Evolutionary conservation across 2,797 vertebrate species (phyloP).

Genomic region (Peromyscus melanophrys): DNA sequence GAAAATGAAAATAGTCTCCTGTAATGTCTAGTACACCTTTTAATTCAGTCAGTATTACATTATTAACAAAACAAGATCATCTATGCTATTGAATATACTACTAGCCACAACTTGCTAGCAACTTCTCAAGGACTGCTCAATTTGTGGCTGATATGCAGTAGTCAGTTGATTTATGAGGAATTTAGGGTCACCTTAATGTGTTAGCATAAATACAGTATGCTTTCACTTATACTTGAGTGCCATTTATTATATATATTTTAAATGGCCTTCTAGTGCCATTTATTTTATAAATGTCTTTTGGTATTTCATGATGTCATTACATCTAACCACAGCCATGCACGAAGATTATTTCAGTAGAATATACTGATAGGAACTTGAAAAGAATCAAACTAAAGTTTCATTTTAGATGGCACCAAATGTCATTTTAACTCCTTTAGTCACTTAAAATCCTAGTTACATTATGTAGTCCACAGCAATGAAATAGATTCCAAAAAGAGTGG

Average conservation of each 20-base stretch:
- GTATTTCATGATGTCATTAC: neutral
- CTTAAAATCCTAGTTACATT: constrained; percentile 18
- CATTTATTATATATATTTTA: neutral
- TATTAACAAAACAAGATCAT: neutral
- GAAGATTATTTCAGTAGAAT: neutral
- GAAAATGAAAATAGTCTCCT: neutral
- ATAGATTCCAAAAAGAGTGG: constrained; percentile 18
- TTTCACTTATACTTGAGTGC: neutral
- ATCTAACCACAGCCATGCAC: neutral
- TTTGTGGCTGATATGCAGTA: neutral
- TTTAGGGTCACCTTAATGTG: neutral
- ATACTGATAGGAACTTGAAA: constrained; percentile 8
- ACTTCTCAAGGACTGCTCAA: neutral
- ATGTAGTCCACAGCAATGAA: neutral
- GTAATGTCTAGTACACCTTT: neutral
- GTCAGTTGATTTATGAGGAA: neutral
- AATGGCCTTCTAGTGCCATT: neutral
- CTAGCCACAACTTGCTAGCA: neutral
- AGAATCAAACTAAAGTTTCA: neutral
- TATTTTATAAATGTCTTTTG: constrained; percentile 33
- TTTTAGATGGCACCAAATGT: neutral
- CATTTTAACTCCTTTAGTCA: constrained; percentile 19
- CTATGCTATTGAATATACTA: neutral
- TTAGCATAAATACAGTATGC: neutral
- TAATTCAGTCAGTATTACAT: neutral